Conservation (phyloP, 2,797 vertebrate genomes). For the Momotus momota region DNA sequence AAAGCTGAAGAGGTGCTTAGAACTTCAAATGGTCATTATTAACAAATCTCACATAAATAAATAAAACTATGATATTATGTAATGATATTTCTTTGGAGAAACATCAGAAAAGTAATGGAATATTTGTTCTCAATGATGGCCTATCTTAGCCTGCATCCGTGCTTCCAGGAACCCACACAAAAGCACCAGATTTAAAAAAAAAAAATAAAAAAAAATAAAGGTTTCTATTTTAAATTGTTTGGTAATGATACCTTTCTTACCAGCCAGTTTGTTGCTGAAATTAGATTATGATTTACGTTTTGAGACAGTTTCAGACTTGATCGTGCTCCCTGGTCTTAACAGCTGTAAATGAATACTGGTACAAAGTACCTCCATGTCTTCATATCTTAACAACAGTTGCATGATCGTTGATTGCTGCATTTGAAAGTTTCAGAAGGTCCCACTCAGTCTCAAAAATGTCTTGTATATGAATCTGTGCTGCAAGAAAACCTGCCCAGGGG, state of each 20-base stretch:
- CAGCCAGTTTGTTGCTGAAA: background rate
- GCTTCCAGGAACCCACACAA: background rate
- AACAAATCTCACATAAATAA: background rate
- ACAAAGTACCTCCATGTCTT: background rate
- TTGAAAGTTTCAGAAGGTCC: background rate
- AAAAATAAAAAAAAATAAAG: background rate
- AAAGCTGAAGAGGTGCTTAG: background rate
- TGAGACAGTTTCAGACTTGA: background rate
- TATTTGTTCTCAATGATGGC: background rate
- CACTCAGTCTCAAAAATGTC: background rate
- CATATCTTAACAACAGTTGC: background rate
- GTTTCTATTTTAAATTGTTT: background rate
- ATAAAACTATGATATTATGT: background rate
- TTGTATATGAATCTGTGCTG: background rate
- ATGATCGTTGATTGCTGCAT: background rate
- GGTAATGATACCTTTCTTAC: background rate
- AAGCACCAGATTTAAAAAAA: background rate
- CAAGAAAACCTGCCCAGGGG: background rate
- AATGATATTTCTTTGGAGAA: background rate
- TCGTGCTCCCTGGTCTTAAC: background rate
- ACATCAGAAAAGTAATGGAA: background rate
- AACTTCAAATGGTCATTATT: background rate
- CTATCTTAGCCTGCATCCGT: background rate
- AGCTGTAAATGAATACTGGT: background rate
- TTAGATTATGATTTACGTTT: background rate